Evolutionary conservation across 37 sponge, comb jelly and placozoan genomes (phyloP), one percentile per base, ranked within the genome.

Genomic region (Crambe crambe): DNA sequence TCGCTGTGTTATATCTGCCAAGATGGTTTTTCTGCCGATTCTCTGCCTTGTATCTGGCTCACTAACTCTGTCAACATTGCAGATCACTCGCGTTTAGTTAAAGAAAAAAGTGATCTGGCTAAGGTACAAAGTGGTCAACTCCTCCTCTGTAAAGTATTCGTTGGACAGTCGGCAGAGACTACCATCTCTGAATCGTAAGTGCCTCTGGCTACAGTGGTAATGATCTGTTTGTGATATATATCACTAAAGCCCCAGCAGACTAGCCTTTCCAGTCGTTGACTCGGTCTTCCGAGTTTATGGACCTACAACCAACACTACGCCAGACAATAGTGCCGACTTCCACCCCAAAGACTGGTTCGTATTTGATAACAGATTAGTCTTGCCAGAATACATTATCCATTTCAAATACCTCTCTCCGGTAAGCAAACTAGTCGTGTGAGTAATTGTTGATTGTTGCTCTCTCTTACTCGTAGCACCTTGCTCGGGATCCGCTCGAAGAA

Each of bases 311-410:
- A n/a, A n/a, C n/a, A 0, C 73, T 39, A 21, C 68, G 4, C 26
- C 3, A 32, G 43, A 38, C 15, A 32, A 2, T 3, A 25, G 40
- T 36, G 56, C 27, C 0, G 70, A 85, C 39, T 72, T 79, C 42
- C 75, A 67, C 9, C 84, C 56, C 54, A 77, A 80, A 38, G 74
- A 73, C 18, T 91, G 87, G 84, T 87, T 58, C 32, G 66, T 92
- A 30, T 87, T 81, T 51, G 68, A 88, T 51, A 29, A 39, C 25
- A 37, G 37, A 17, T 85, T 90, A 18, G 83, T 94, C 6, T 70
- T 89, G 22, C 91, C 95, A 75, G 89, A 87, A 70, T 94, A 89
- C 79, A 43, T 80, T 9, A 60, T 90, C n/a, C 37, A 70, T 27
- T 30, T 90, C 12, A 25, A 35, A 25, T 87, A 81, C 71, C 35